phyloP scores from a whole-genome alignment of 2,113 vertebrate genomes.

The Coreoperca whiteheadi region DNA sequence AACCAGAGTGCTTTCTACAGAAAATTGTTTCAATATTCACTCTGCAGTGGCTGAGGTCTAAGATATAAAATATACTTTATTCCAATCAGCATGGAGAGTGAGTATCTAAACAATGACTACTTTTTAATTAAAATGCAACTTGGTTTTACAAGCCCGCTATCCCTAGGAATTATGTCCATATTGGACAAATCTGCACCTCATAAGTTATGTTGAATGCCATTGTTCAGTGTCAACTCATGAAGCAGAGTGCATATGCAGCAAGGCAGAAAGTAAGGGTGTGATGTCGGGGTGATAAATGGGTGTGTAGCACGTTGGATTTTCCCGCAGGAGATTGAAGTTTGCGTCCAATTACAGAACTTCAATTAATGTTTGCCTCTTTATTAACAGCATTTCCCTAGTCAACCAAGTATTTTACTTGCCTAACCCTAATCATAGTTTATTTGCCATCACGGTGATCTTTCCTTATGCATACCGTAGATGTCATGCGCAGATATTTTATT shows the following conservation, averaged over 20 bases:
- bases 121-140: background rate
- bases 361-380: background rate
- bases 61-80: slow-evolving; percentile 10
- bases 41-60: background rate
- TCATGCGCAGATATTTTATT: background rate
- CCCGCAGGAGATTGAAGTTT: background rate
- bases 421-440: too few relatives aligned
- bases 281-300: background rate
- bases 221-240: background rate
- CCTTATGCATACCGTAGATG: too few relatives aligned
- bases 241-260: background rate
- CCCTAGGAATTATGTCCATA: background rate
- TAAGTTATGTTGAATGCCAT: background rate
- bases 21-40: slow-evolving; percentile 29
- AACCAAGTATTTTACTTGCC: too few relatives aligned
- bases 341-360: background rate
- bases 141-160: background rate
- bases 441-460: too few relatives aligned
- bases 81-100: slow-evolving; percentile 3
- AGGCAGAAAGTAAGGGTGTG: background rate
- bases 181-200: background rate
- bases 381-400: background rate
- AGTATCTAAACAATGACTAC: slow-evolving; percentile 1
- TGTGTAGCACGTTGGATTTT: background rate
- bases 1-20: background rate